Evolutionary conservation across 2,888 invertebrate species (phyloP).

Genomic region (Drosophila aldrichi): DNA sequence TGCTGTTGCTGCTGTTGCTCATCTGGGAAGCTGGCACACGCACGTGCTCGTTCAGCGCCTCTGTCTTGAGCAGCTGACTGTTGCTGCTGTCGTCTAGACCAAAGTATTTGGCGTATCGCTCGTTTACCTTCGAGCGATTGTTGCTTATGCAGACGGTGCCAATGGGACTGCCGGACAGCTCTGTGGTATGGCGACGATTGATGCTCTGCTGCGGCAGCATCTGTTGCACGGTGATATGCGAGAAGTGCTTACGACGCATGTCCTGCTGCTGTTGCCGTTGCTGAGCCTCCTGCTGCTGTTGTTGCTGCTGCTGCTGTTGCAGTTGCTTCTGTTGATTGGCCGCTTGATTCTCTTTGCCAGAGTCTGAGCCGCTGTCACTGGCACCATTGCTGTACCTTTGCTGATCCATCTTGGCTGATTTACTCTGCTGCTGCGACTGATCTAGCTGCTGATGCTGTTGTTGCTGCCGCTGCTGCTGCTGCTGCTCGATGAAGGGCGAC

Average conservation of each 20-base stretch:
- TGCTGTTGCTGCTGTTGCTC: background rate
- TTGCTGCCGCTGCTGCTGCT: conserved; percentile 45
- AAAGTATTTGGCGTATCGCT: conserved; percentile 83
- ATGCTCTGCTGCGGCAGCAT: conserved; percentile 25
- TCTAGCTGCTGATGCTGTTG: conserved; percentile 29
- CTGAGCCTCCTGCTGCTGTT: conserved; percentile 38
- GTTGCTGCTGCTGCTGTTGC: conserved; percentile 5
- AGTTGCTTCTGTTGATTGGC: conserved; percentile 49
- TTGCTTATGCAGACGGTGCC: conserved; percentile 28
- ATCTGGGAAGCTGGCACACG: conserved; percentile 40
- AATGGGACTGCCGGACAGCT: conserved; percentile 35
- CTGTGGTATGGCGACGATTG: conserved; percentile 62
- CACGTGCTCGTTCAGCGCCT: conserved; percentile 70
- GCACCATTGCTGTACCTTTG: conserved; percentile 20
- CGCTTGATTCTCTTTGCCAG: conserved; percentile 84
- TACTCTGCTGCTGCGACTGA: conserved; percentile 29
- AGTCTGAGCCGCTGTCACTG: conserved; percentile 70
- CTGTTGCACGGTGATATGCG: conserved; percentile 44
- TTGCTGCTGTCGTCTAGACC: conserved; percentile 59
- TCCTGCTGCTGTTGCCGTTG: conserved; percentile 55
- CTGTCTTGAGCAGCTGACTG: conserved; percentile 39
- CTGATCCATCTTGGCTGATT: conserved; percentile 60
- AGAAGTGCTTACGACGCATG: conserved; percentile 60
- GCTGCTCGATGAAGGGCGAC: conserved; percentile 83
- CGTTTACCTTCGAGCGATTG: conserved; percentile 54